These are phyloP conservation scores for Crepidodera aurea DNA, from an alignment of 2,888 invertebrate species.

Conservation along the genomic window DNA sequence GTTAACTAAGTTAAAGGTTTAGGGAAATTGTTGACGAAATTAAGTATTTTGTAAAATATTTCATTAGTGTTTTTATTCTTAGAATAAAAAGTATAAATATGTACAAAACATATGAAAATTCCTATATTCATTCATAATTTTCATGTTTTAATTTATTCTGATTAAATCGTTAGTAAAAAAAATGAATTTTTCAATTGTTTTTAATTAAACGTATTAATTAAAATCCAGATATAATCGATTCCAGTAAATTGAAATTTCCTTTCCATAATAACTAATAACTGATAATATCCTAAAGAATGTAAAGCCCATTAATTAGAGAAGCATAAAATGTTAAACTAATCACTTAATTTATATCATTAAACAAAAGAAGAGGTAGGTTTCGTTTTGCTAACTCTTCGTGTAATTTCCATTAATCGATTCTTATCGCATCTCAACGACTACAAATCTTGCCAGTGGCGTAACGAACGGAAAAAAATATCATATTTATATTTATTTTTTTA, in stretches of 20 bases:
- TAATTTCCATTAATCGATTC: slow-evolving; percentile 24
- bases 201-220: neutral
- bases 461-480: no score
- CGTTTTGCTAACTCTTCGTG: slow-evolving; percentile 12
- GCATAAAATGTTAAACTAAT: slow-evolving; percentile 17
- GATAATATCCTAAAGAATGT: slow-evolving; percentile 9
- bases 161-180: no score
- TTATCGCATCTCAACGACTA: slow-evolving; percentile 19
- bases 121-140: no score
- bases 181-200: no score
- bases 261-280: slow-evolving; percentile 1
- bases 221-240: neutral
- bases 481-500: no score
- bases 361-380: slow-evolving; percentile 20
- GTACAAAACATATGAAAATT: no score
- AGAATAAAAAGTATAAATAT: no score
- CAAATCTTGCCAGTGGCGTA: slow-evolving; percentile 17
- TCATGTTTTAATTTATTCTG: no score
- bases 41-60: no score
- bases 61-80: no score
- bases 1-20: no score
- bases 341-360: slow-evolving; percentile 24
- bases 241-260: neutral
- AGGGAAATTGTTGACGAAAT: no score
- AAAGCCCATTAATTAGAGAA: slow-evolving; percentile 19